Evolutionary conservation across 2,888 invertebrate genomes (phyloP), one percentile per base, ranked within the genome.

Genomic region (Tigriopus californicus): DNA sequence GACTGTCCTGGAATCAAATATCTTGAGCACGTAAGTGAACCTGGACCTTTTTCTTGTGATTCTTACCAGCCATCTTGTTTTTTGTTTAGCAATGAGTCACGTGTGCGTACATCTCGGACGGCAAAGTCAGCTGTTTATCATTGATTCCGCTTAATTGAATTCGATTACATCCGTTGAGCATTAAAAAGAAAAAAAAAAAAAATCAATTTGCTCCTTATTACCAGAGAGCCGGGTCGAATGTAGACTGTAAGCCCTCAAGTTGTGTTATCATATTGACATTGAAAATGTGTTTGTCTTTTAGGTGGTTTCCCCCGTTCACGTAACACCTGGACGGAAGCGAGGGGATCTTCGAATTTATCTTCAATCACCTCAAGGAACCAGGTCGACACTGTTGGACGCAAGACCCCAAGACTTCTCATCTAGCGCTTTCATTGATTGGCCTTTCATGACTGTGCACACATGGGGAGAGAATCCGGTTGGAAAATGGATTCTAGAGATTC

Each of bases 381-480:
- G 81, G 67, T 91, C 92, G 64, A 90, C 89, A 15, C 76, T 98
- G 53, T 77, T 98, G 48, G 92, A 91, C 42, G 85, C 88, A 64
- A 80, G 91, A 68, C 80, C 81, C 12, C 85, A 90, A 67, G 97
- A 98, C 72, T 80, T 82, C 57, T 91, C 92, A 11, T 79, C 86
- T 56, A 79, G 86, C 56, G 90, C 90, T 68, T 97, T 98, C 71
- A 90, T 92, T 70, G 84, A 89, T 66, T 98, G 98, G 98, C 97
- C 97, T 60, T 98, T 98, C 75, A 97, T 98, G 97, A 92, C 94
- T 52, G 94, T 75, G 13, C 97, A 98, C 73, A 89, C 85, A 70
- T 98, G 98, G 98, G 97, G 97, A 18, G 98, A 98, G 71, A 79
- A 81, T 40, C 91, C 95, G 0, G 80, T 85, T 64, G 98, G 98